These are phyloP conservation scores for Dolomedes plantarius DNA, from an alignment of 2,888 invertebrate genomes.

Conservation along the genomic window DNA sequence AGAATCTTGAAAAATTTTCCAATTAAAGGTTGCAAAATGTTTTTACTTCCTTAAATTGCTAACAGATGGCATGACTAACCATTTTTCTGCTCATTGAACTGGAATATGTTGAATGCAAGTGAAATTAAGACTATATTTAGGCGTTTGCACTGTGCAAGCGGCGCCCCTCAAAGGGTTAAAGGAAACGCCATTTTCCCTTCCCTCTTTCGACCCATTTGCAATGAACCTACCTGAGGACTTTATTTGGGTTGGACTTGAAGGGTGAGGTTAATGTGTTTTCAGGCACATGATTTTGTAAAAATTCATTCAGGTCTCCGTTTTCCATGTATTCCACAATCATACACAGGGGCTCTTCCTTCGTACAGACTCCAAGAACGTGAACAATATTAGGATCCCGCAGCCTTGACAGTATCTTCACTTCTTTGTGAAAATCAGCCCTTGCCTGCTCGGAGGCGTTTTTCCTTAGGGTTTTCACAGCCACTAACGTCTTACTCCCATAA, in stretches of 20 bases:
- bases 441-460: constrained; percentile 84
- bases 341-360: constrained; percentile 88
- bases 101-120: too few relatives aligned
- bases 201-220: too few relatives aligned
- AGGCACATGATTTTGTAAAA: constrained; percentile 84
- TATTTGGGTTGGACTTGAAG: constrained; percentile 81
- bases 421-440: constrained; percentile 89
- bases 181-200: too few relatives aligned
- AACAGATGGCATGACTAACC: too few relatives aligned
- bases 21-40: too few relatives aligned
- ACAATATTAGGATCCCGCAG: constrained; percentile 90
- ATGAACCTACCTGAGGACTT: constrained; percentile 83
- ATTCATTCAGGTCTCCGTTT: constrained; percentile 88
- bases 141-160: too few relatives aligned
- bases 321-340: constrained; percentile 93
- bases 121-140: too few relatives aligned
- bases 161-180: too few relatives aligned
- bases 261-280: constrained; percentile 82
- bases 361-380: constrained; percentile 87
- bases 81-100: too few relatives aligned
- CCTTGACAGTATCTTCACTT: constrained; percentile 90
- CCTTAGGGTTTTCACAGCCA: constrained; percentile 90
- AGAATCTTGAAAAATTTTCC: too few relatives aligned
- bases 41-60: too few relatives aligned
- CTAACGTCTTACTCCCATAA: constrained; percentile 84